Conservation (phyloP, 2,113 vertebrate genomes). For the Aspidoscelis tigris region DNA sequence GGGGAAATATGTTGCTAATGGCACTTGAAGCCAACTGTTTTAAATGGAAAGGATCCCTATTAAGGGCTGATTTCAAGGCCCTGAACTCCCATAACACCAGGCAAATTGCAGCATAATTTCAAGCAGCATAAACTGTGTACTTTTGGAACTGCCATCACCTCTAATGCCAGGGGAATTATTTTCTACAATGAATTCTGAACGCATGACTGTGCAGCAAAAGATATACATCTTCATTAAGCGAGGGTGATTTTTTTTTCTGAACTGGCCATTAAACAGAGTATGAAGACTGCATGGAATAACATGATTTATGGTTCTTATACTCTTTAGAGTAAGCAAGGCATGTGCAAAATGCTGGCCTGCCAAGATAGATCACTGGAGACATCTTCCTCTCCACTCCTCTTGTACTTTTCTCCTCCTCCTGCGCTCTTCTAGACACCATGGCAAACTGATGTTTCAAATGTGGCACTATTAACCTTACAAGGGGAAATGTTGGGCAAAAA, state of each 20-base stretch:
- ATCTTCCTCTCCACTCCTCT: too few relatives aligned
- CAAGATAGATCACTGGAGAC: too few relatives aligned
- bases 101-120: conserved; percentile 15
- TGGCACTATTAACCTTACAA: too few relatives aligned
- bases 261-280: neutral
- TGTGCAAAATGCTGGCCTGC: too few relatives aligned
- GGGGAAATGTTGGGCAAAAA: too few relatives aligned
- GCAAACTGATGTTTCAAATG: too few relatives aligned
- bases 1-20: neutral
- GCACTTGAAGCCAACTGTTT: neutral
- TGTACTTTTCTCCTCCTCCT: too few relatives aligned
- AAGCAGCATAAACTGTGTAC: conserved; percentile 8
- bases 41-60: conserved; percentile 24
- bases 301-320: too few relatives aligned
- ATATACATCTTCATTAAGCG: neutral
- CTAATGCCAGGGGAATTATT: conserved; percentile 10
- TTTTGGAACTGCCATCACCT: conserved; percentile 18
- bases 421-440: too few relatives aligned
- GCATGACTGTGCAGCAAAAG: neutral
- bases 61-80: conserved; percentile 15
- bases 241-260: neutral
- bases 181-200: conserved; percentile 2
- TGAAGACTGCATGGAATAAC: too few relatives aligned
- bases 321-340: too few relatives aligned
- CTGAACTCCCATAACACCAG: conserved; percentile 10